Evolutionary conservation across 2,113 vertebrate genomes (phyloP).

Genomic region (Thamnophis sirtalis): DNA sequence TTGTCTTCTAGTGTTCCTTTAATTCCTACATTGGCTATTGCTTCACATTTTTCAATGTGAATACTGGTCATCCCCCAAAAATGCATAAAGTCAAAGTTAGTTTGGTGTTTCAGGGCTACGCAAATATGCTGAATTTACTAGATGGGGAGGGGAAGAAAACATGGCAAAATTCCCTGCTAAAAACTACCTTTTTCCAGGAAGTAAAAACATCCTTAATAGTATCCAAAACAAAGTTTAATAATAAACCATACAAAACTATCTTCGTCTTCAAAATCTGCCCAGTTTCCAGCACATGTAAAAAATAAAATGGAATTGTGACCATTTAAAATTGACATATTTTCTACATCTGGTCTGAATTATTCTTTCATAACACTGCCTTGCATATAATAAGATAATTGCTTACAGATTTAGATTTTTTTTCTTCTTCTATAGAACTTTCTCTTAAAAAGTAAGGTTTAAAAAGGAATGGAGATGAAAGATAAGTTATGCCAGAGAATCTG

Average conservation of each 20-base stretch:
- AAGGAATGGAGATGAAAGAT: constrained; percentile 2
- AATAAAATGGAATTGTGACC: constrained; percentile 67
- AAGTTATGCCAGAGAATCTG: not conserved
- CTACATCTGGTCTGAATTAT: constrained; percentile 79
- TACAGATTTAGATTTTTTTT: constrained; percentile 58
- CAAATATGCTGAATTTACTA: constrained; percentile 2
- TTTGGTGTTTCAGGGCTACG: not conserved
- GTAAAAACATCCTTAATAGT: constrained; percentile 35
- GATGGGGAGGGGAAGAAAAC: not conserved
- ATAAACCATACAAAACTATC: constrained; percentile 31
- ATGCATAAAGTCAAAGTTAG: not conserved
- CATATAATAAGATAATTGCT: constrained; percentile 78
- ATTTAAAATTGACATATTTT: constrained; percentile 75
- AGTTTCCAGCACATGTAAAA: constrained; percentile 64
- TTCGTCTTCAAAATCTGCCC: constrained; percentile 62
- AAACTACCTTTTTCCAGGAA: constrained; percentile 25
- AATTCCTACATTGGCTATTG: not conserved
- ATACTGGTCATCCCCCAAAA: not conserved
- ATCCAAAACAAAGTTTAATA: constrained; percentile 54
- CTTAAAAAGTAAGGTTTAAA: constrained; percentile 42
- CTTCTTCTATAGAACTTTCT: not conserved
- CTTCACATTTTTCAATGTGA: constrained; percentile 1
- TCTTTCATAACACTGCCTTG: constrained; percentile 69
- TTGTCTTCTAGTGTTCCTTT: not conserved
- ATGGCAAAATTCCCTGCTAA: not conserved